A percentile compares a stretch with the other conserved stretches of the same genome.
phyloP scores from a whole-genome alignment of 2,113 vertebrate species.

The Eudyptes chrysolophus region DNA sequence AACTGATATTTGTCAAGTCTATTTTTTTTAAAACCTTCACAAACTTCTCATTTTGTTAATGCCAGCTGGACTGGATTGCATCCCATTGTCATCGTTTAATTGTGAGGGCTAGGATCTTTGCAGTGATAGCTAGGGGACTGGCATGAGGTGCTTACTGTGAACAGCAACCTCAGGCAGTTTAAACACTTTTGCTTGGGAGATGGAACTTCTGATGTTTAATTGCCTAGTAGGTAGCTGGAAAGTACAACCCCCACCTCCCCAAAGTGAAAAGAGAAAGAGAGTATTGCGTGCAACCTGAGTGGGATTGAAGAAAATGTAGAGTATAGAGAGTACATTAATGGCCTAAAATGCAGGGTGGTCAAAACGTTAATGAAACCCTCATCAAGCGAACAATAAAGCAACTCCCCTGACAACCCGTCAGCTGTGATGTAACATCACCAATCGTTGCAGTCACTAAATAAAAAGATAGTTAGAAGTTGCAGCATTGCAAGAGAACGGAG shows the following conservation, averaged over 20 bases:
- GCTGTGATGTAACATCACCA: fast-evolving
- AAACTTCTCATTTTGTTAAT: not conserved
- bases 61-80: not conserved
- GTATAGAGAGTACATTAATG: not conserved
- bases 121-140: not conserved
- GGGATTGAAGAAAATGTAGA: not conserved
- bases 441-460: not conserved
- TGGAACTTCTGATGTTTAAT: not conserved
- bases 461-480: not conserved
- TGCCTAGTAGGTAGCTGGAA: not conserved
- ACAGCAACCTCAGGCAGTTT: not conserved
- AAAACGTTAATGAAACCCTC: not conserved
- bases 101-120: not conserved
- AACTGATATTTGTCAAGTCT: not conserved
- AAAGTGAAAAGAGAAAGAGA: not conserved
- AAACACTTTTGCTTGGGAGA: not conserved
- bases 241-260: not conserved
- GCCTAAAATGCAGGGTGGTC: not conserved
- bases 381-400: not conserved
- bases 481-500: not conserved
- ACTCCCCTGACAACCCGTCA: not conserved
- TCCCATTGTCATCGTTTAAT: not conserved
- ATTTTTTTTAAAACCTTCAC: not conserved
- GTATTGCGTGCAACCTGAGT: fast-evolving
- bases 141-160: not conserved